phyloP scores from a whole-genome alignment of 2,797 vertebrate genomes.

The Chiroxiphia lanceolata region DNA sequence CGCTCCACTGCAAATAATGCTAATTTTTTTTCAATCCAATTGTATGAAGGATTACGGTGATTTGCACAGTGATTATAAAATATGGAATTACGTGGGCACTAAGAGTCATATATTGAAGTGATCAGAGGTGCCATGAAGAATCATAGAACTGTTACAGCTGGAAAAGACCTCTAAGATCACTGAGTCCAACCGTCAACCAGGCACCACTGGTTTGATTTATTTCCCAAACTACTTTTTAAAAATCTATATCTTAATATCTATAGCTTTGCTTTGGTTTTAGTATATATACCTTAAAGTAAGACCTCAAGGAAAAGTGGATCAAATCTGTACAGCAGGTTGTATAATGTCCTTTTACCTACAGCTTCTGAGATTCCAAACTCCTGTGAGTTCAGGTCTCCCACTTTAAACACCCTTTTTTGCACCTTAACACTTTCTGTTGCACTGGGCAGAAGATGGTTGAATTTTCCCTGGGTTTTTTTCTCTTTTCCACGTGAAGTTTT shows the following conservation, averaged over 20 bases:
- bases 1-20: not conserved
- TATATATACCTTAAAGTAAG: not conserved
- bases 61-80: not conserved
- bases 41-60: not conserved
- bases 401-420: not conserved
- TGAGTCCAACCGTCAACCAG: not conserved
- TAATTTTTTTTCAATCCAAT: not conserved
- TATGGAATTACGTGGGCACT: not conserved
- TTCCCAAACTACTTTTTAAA: not conserved
- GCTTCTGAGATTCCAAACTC: not conserved
- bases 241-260: not conserved
- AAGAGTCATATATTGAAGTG: not conserved
- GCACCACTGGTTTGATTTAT: not conserved
- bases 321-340: not conserved
- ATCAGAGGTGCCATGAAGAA: not conserved
- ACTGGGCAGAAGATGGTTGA: fast-evolving
- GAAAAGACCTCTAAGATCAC: not conserved
- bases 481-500: not conserved
- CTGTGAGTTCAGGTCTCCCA: fast-evolving
- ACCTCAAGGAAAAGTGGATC: not conserved
- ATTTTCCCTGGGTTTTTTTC: not conserved
- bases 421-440: not conserved
- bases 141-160: not conserved
- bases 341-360: not conserved
- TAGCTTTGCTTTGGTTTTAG: not conserved